phyloP scores from a whole-genome alignment of 2,888 invertebrate species.

The Drosophila kanekoi region DNA sequence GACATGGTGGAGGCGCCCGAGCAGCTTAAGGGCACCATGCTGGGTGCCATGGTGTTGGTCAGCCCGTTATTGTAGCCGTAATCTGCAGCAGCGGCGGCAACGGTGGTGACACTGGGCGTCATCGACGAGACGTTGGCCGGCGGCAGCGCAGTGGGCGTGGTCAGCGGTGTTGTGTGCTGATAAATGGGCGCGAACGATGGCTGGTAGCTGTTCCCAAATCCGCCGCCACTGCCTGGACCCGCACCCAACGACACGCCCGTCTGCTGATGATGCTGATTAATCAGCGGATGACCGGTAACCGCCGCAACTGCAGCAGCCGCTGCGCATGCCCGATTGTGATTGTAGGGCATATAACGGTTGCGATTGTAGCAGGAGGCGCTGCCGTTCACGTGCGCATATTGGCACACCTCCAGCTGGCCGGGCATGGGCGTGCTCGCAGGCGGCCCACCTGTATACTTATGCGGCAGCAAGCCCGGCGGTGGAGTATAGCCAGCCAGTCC shows the following conservation, averaged over 20 bases:
- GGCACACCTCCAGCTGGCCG: constrained; percentile 60
- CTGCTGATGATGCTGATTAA: constrained; percentile 29
- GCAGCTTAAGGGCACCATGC: constrained; percentile 6
- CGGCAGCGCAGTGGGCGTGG: constrained; percentile 29
- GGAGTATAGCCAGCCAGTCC: constrained; percentile 39
- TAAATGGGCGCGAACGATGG: constrained; percentile 70
- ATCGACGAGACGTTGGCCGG: background rate
- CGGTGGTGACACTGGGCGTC: constrained; percentile 14
- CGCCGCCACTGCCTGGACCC: constrained; percentile 3
- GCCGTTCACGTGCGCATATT: constrained; percentile 66
- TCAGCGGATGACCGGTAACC: constrained; percentile 41
- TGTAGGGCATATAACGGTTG: constrained; percentile 84
- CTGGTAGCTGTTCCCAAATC: constrained; percentile 41
- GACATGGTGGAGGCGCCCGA: constrained; percentile 21
- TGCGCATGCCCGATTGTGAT: constrained; percentile 74
- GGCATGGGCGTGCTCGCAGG: constrained; percentile 6
- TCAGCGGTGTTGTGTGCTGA: constrained; percentile 43
- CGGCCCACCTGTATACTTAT: constrained; percentile 34
- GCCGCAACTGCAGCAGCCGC: constrained; percentile 62
- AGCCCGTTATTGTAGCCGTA: constrained; percentile 26
- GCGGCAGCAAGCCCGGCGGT: constrained; percentile 42
- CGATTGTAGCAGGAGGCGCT: constrained; percentile 73
- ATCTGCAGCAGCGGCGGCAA: constrained; percentile 7
- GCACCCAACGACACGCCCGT: background rate
- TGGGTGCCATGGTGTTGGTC: constrained; percentile 41